These are phyloP conservation scores for Notospermus geniculatus DNA, from an alignment of 1,140 invertebrate genomes.

Conservation along the genomic window DNA sequence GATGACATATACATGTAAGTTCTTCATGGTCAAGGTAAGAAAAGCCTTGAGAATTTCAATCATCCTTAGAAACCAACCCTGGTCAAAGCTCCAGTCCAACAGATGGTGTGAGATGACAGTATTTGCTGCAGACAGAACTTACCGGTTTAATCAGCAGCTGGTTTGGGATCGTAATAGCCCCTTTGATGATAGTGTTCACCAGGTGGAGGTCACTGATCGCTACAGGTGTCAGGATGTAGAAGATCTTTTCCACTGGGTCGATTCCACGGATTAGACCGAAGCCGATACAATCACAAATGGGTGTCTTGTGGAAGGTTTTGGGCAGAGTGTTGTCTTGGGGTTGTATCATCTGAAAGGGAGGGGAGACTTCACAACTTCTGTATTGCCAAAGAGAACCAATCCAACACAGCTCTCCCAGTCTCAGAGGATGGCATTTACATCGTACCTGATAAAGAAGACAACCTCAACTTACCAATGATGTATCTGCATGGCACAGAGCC, in stretches of 20 bases:
- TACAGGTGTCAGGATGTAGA: conserved; percentile 41
- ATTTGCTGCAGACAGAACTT: not conserved
- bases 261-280: conserved; percentile 42
- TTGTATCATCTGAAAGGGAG: no score
- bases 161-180: conserved; percentile 36
- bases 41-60: no score
- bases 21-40: no score
- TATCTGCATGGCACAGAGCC: conserved; percentile 41
- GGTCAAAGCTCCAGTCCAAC: no score
- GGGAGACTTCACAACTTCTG: not conserved
- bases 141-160: conserved; percentile 37
- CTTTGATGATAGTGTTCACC: conserved; percentile 43
- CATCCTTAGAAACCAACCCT: not conserved
- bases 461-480: conserved; percentile 25
- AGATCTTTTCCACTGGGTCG: conserved; percentile 28
- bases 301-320: not conserved
- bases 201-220: conserved; percentile 22
- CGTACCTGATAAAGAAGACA: no score
- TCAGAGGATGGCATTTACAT: no score
- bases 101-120: no score
- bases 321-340: no score
- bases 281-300: conserved; percentile 4
- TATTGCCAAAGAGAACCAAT: no score
- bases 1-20: not conserved
- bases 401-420: no score